Percentiles rank a stretch among this genome's conserved stretches.
These are phyloP conservation scores for Lasaia peninsularis DNA, from an alignment of 1,140 invertebrate species.

Conservation along the genomic window DNA sequence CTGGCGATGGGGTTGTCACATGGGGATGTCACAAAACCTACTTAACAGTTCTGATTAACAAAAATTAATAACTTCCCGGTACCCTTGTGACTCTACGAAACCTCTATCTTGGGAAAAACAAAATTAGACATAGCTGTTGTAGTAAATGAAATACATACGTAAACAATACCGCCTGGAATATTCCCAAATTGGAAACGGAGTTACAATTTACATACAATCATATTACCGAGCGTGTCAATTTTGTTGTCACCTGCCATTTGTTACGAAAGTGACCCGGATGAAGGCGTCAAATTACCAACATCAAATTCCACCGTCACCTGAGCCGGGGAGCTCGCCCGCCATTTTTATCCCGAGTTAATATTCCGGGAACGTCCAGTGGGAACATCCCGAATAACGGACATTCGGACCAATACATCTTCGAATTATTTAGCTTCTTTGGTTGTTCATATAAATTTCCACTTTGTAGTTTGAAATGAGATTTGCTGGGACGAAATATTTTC, in stretches of 20 bases:
- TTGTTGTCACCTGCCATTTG: constrained; percentile 34
- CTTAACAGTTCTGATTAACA: too few species aligned
- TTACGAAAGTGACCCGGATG: constrained; percentile 50
- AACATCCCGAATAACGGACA: constrained; percentile 42
- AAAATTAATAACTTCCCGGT: too few species aligned
- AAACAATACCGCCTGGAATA: background rate
- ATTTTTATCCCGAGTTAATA: constrained; percentile 66
- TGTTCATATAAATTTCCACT: constrained; percentile 3
- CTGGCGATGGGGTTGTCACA: too few species aligned
- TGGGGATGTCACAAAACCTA: too few species aligned
- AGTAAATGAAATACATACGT: too few species aligned
- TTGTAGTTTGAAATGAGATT: constrained; percentile 4
- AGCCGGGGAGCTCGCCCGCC: constrained; percentile 39
- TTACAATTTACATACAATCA: constrained; percentile 11
- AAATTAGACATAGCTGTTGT: too few species aligned
- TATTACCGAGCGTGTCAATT: constrained; percentile 28
- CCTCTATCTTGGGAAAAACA: too few species aligned
- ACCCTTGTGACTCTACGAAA: too few species aligned
- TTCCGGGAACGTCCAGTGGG: constrained; percentile 50
- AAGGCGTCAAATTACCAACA: constrained; percentile 63
- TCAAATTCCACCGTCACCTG: constrained; percentile 59
- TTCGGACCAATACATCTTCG: constrained; percentile 20
- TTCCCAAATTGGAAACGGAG: background rate
- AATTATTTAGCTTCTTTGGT: background rate
- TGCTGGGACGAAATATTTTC: background rate